These are phyloP conservation scores for Dorcus hopei DNA, from an alignment of 2,888 invertebrate species.

Conservation along the genomic window DNA sequence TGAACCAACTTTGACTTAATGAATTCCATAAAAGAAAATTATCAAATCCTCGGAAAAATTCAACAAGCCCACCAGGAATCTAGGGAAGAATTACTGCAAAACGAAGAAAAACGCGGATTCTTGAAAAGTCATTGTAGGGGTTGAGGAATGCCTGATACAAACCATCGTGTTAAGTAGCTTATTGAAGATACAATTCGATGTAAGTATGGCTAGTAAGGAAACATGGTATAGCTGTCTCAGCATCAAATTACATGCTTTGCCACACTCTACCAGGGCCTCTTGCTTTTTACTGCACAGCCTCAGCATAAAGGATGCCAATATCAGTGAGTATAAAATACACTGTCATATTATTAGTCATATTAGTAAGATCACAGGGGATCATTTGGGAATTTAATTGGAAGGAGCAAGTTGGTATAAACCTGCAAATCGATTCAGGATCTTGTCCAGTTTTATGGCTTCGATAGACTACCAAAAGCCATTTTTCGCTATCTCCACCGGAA, in stretches of 20 bases:
- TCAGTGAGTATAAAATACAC: slow-evolving; percentile 73
- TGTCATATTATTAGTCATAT: slow-evolving; percentile 76
- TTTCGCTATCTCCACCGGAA: slow-evolving; percentile 41
- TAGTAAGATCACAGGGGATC: slow-evolving; percentile 81
- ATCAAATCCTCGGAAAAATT: slow-evolving; percentile 87
- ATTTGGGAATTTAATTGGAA: too few relatives aligned
- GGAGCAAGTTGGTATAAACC: too few relatives aligned
- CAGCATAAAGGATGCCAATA: slow-evolving; percentile 78
- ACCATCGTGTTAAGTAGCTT: slow-evolving; percentile 88
- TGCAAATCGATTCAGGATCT: slow-evolving; percentile 47
- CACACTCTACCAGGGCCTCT: slow-evolving; percentile 53
- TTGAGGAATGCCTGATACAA: slow-evolving; percentile 91
- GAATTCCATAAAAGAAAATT: slow-evolving; percentile 55
- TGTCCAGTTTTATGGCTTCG: slow-evolving; percentile 44
- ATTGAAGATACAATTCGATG: slow-evolving; percentile 94
- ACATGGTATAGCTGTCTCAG: too few relatives aligned
- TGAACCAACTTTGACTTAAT: slow-evolving; percentile 63
- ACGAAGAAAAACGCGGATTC: slow-evolving; percentile 94
- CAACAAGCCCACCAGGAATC: slow-evolving; percentile 82
- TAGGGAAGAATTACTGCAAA: slow-evolving; percentile 90
- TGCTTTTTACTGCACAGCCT: slow-evolving; percentile 71
- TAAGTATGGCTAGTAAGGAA: slow-evolving; percentile 88
- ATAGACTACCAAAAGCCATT: slow-evolving; percentile 37
- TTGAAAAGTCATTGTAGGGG: slow-evolving; percentile 94
- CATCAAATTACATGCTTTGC: too few relatives aligned